These are phyloP conservation scores for Drosophila picticornis DNA, from an alignment of 2,888 invertebrate species.

Conservation along the genomic window DNA sequence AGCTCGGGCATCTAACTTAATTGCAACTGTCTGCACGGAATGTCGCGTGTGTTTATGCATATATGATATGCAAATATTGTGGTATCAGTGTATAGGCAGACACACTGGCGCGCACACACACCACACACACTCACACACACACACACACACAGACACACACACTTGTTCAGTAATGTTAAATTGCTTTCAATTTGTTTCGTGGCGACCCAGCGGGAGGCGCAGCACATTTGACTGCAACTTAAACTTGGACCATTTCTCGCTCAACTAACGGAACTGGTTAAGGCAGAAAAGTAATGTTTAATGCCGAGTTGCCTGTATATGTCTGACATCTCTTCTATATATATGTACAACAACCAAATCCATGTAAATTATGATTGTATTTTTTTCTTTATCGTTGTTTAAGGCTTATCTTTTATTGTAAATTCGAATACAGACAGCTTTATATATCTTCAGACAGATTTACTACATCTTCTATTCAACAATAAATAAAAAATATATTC, in stretches of 20 bases:
- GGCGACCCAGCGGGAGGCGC: constrained; percentile 15
- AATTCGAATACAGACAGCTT: too few species aligned
- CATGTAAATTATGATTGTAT: not conserved
- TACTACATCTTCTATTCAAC: too few species aligned
- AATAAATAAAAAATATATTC: not conserved
- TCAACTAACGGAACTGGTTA: not conserved
- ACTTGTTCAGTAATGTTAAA: constrained; percentile 30
- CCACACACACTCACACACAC: constrained; percentile 1
- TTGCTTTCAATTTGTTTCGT: constrained; percentile 57
- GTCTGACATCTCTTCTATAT: not conserved
- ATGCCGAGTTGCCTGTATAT: not conserved
- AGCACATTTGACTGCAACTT: not conserved
- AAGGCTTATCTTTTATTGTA: not conserved
- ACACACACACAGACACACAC: constrained; percentile 7
- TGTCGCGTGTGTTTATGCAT: constrained; percentile 77
- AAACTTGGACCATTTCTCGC: too few species aligned
- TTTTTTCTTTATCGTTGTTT: not conserved
- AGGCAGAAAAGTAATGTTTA: not conserved
- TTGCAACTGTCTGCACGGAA: constrained; percentile 69
- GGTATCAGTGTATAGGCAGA: constrained; percentile 63
- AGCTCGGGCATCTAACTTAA: constrained; percentile 65
- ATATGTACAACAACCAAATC: not conserved
- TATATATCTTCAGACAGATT: too few species aligned
- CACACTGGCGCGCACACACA: constrained; percentile 10
- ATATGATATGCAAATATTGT: constrained; percentile 80